phyloP scores from a whole-genome alignment of 2,113 vertebrate genomes.

The Xiphophorus couchianus region DNA sequence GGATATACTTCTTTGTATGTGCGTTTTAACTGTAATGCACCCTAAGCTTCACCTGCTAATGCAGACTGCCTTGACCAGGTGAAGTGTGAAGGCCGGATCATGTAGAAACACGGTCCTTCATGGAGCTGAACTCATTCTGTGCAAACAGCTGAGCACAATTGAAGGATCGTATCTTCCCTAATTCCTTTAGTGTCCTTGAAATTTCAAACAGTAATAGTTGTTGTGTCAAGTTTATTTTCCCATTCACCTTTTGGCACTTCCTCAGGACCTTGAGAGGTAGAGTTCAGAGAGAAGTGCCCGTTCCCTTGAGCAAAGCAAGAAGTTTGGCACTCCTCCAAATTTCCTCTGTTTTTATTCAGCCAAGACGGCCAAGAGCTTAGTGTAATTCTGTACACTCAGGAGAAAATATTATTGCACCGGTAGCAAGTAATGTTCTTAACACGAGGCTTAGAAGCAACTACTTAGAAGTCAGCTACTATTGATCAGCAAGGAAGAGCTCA shows the following conservation, averaged over 20 bases:
- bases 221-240: constrained; percentile 13
- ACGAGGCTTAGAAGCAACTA: neutral
- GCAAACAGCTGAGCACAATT: neutral
- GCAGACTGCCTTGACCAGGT: neutral
- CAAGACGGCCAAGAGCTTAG: neutral
- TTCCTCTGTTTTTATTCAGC: constrained; percentile 1
- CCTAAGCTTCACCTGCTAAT: constrained; percentile 1
- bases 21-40: neutral
- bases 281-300: neutral
- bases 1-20: neutral
- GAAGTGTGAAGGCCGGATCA: neutral
- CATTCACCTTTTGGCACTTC: constrained; percentile 41
- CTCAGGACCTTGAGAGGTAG: constrained; percentile 29
- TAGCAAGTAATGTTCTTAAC: neutral
- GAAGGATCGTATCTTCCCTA: constrained; percentile 36
- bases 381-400: neutral
- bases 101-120: neutral
- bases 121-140: neutral
- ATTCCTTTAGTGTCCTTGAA: constrained; percentile 13
- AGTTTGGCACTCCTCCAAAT: constrained; percentile 26
- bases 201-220: constrained; percentile 29
- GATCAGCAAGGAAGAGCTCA: neutral
- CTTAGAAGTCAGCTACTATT: neutral
- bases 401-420: neutral
- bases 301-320: neutral